phyloP scores from a whole-genome alignment of 2,113 vertebrate genomes.

The Oncorhynchus kisutch region DNA sequence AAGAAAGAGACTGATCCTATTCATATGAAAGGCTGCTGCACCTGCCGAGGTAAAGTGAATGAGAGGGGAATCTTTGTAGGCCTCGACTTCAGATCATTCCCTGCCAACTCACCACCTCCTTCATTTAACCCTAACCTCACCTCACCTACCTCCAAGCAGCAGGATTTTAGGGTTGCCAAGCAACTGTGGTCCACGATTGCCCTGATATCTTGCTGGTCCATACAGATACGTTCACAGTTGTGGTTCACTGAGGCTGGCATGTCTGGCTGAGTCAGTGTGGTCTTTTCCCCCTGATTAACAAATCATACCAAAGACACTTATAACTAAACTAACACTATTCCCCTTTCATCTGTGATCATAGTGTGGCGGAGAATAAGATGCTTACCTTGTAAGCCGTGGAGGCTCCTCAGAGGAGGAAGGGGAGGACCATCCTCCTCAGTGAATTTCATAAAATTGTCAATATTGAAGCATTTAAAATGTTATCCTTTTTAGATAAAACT shows the following conservation, averaged over 20 bases:
- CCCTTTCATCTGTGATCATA: no score
- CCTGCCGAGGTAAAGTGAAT: neutral
- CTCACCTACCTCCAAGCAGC: conserved; percentile 42
- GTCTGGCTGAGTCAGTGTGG: neutral
- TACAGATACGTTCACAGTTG: conserved; percentile 55
- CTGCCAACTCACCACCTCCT: conserved; percentile 38
- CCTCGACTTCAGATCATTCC: conserved; percentile 9
- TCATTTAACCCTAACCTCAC: conserved; percentile 49
- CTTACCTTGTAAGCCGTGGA: no score
- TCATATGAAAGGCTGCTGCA: neutral
- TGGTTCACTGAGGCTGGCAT: conserved; percentile 39
- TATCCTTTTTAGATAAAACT: no score
- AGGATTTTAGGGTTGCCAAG: conserved; percentile 68
- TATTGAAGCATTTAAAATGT: no score
- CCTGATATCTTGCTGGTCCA: conserved; percentile 40
- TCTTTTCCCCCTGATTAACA: no score
- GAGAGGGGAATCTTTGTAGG: neutral
- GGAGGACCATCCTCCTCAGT: no score
- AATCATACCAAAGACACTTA: no score
- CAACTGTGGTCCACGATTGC: conserved; percentile 56
- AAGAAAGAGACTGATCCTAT: neutral
- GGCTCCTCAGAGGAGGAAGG: no score
- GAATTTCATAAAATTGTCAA: no score
- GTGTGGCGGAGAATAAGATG: no score
- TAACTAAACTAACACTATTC: neutral